Base-by-base conservation (phyloP, 2,113 vertebrate genomes). In the Petrocephalus zakoni region DNA sequence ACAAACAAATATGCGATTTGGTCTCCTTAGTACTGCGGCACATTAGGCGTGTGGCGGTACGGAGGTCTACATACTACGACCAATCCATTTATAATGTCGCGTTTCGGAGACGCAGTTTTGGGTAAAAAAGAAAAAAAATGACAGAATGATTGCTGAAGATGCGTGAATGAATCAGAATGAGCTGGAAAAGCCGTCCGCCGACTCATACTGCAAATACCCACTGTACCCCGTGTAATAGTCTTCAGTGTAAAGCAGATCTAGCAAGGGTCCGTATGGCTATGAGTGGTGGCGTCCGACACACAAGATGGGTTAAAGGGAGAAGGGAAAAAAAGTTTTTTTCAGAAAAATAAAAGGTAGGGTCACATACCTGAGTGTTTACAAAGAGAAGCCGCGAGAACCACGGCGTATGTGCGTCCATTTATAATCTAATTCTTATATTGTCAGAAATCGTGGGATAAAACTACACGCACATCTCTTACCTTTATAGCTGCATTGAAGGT, bases 1-100 rank as follows among this genome's bases (percentile, higher is more conserved):
- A 61, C 64, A 55, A 85, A 55, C 13, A 53, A 37, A 42, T 51
- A 21, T 85, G 51, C 25, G 55, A 78, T 88, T 61, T 88, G 49
- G 56, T 84, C 29, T 85, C 88, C 75, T 84, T 78, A 88, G 22
- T 64, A 46, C 46, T 49, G 81, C 46, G 46, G 81, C 85, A 25
- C 10, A 84, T 88, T 46, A 88, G 83, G 53, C 55, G 46, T 34
- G 51, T 7, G 56, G 56, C 5, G 21, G 61, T n/a, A 75, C 25
- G 42, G 13, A 49, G 22, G 58, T 87, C 78, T 64, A 56, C 46
- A 88, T 58, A 53, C 55, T 56, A 42, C 83, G 81, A 64, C 88
- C 58, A 85, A 88, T 88, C 81, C 88, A 85, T 88, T 46, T 34
- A 55, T 51, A 61, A 42, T 88, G 25, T 42, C 15, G n/a, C 51